Evolutionary conservation across 2,888 invertebrate species (phyloP), one percentile per base, ranked within the genome.

Genomic region (Drosophila aldrichi): DNA sequence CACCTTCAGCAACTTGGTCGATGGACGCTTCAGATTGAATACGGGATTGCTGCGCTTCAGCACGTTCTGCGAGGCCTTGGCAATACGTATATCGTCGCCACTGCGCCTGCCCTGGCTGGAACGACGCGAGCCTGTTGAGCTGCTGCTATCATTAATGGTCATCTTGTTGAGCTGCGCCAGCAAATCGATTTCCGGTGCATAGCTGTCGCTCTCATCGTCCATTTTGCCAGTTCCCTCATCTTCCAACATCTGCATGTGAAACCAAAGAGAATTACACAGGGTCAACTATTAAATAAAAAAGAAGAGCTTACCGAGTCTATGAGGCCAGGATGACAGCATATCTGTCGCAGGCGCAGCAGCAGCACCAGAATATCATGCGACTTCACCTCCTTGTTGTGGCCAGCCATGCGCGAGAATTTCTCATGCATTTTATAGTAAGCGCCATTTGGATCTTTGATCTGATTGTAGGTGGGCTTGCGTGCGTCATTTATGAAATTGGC

Each of bases 261-360:
- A 20, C 16, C 12, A n/a, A 12, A 38, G 16, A n/a, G 4, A 34
- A 18, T 14, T 22, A 14, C 40, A 12, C 12, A 22, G 9, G 22
- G n/a, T 34, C 48, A 20, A 3, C 16, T 14, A 10, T 18, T 4
- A n/a, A n/a, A n/a, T 2, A 7, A 18, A 3, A 14, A n/a, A 1
- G 16, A 2, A 22, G 18, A 25, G 7, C 3, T 20, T 92, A 95
- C 95, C 66, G 94, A 91, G 83, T 95, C 94, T 81, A 98, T 96
- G 18, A 99, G 94, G 0, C 96, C 96, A 34, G 98, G 96, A 94
- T 98, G 98, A 90, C 97, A 97, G 91, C 97, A 97, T 68, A 97
- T 95, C 91, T 99, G 98, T 1, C 98, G 94, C 67, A 99, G 93
- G 14, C 98, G 94, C 62, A 98, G 93, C 16, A 99, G 91, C 2